Base-by-base conservation (phyloP, 2,888 invertebrate genomes). In the Eucera pruinosa region DNA sequence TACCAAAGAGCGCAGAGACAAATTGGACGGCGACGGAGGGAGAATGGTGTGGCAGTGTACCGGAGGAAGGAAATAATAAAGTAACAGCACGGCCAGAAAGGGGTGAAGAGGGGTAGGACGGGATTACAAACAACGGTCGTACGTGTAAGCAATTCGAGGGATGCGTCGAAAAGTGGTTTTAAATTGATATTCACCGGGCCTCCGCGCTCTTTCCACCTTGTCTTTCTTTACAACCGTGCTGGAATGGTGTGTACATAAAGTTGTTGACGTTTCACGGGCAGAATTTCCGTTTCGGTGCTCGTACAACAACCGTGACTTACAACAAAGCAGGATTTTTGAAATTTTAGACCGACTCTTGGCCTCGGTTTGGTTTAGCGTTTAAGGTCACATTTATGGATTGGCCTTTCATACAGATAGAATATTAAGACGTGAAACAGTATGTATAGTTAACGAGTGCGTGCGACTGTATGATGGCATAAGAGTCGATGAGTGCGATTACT, bases 21-120 rank as follows among this genome's bases (percentile, higher is more conserved):
- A 73, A 73, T 73, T 73, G 73, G 20, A 61, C 73, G 61, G n/a
- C 41, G 43, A 20, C 13, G 58, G 60, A 13, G 13, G 11, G 43
- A 23, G 9, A 0, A n/a, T n/a, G n/a, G 20, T 11, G n/a, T 6
- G n/a, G 25, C 30, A 25, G 43, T 20, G 23, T 13, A 23, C 6
- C 20, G 23, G 20, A 74, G 60, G 60, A 76, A 76, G 76, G 61
- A 62, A 76, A 75, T 57, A 62, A 76, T 76, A 76, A 76, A 76
- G 76, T 55, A 76, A 54, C 64, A 30, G 15, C 23, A 36, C 23
- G 54, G 50, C n/a, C 18, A 27, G 20, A 23, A 13, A 7, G 41
- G 65, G 18, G 36, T 1, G 1, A 9, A 11, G 9, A 9, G 36
- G 27, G 50, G 15, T 13, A 11, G 54, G 25, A 54, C 9, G 45